phyloP scores from a whole-genome alignment of 2,113 vertebrate species.

The Nothobranchius kuhntae region DNA sequence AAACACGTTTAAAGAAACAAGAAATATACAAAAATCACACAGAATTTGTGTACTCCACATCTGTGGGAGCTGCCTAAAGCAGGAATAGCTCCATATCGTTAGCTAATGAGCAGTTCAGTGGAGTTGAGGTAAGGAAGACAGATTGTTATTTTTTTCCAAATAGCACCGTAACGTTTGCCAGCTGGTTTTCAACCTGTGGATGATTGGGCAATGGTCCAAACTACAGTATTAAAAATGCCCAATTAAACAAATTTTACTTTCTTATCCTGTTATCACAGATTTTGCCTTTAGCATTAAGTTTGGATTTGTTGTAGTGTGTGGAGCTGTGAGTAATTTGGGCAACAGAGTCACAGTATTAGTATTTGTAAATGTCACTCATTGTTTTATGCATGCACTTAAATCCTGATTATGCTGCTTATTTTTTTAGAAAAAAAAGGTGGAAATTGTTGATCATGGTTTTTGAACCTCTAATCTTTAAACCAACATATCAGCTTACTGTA shows the following conservation, averaged over 20 bases:
- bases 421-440: neutral
- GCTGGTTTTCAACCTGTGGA: slow-evolving; percentile 29
- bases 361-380: no score
- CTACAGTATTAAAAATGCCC: slow-evolving; percentile 28
- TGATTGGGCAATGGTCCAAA: slow-evolving; percentile 30
- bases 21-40: neutral
- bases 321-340: neutral
- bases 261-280: neutral
- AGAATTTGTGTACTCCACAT: neutral
- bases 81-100: slow-evolving; percentile 11
- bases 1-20: neutral
- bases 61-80: neutral
- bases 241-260: slow-evolving; percentile 23
- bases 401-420: neutral
- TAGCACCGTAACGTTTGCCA: slow-evolving; percentile 20
- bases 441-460: no score
- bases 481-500: no score
- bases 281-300: neutral
- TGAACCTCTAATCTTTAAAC: no score
- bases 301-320: neutral
- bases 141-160: slow-evolving; percentile 15
- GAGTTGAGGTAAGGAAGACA: slow-evolving; percentile 6
- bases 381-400: no score
- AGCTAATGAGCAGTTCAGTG: slow-evolving; percentile 12
- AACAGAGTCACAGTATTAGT: neutral